Base-by-base conservation (phyloP, 2,113 vertebrate species). In the Recurvirostra avosetta region DNA sequence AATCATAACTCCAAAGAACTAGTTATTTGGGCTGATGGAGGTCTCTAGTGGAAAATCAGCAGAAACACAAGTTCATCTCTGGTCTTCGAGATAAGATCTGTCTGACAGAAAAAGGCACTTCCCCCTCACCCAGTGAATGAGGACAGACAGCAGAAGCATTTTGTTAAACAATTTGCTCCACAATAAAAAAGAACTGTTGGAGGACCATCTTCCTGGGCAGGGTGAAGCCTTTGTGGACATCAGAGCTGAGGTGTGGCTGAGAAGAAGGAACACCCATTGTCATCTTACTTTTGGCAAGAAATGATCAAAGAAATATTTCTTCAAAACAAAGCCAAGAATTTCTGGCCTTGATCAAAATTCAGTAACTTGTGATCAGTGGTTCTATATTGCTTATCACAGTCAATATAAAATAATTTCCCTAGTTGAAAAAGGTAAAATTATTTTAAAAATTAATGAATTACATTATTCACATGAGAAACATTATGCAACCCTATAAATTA, bases 1-100 rank as follows among this genome's bases (percentile, higher is more conserved):
- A 79, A 85, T 94, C 73, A 68, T 27, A 96, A 76, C 16, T 65
- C 74, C 82, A 81, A 97, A 71, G 34, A 79, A 87, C 55, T 55
- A 41, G 22, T 95, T 95, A 88, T 73, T 78, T 89, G 84, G 78
- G 86, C 92, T 83, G 59, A 94, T 82, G 90, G 96, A 98, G 96
- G 91, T 97, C 98, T 95, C 98, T 98, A 97, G 97, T 96, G 97
- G 97, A 96, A 97, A 96, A 65, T 25, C 32, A 90, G 86, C 68
- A 97, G 90, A 97, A 98, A 89, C 95, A 96, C 97, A 97, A 47
- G 45, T 70, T 89, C 61, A 58, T 26, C 36, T 91, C 45, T 45
- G 30, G 76, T 93, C 65, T 23, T 55, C 30, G 38, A 40, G 88
- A 52, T 80, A 76, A 78, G 49, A 68, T 82, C 73, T 89, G 40